These are phyloP conservation scores for Megalonaias nervosa DNA, from an alignment of 1,140 invertebrate genomes.

Conservation along the genomic window DNA sequence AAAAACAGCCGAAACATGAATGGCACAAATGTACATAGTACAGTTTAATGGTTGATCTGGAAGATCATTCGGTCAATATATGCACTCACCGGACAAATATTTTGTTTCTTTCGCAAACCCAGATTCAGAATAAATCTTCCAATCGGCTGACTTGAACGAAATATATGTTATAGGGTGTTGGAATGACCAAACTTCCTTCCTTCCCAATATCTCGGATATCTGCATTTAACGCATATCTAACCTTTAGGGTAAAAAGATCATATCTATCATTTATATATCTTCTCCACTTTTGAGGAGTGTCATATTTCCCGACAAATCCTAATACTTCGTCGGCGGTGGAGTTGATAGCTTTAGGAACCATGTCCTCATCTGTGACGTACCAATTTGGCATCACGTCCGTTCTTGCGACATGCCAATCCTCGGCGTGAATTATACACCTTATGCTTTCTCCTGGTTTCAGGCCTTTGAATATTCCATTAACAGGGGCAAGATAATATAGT, in stretches of 20 bases:
- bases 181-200: too few species aligned
- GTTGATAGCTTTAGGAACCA: conserved; percentile 30
- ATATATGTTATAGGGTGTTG: too few species aligned
- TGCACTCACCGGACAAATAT: too few species aligned
- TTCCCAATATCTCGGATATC: too few species aligned
- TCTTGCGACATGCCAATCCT: conserved; percentile 43
- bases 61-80: too few species aligned
- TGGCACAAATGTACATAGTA: too few species aligned
- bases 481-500: conserved; percentile 48
- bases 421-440: conserved; percentile 15
- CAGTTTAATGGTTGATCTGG: too few species aligned
- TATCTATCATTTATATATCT: conserved; percentile 24
- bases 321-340: conserved; percentile 39
- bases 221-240: background rate
- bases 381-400: conserved; percentile 57
- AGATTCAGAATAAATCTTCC: too few species aligned
- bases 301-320: conserved; percentile 44
- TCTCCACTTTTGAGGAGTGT: conserved; percentile 47
- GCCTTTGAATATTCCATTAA: conserved; percentile 24
- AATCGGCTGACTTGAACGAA: too few species aligned
- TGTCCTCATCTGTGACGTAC: conserved; percentile 44
- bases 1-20: too few species aligned
- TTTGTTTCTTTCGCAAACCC: too few species aligned
- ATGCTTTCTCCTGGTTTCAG: conserved; percentile 27
- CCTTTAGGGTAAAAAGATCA: conserved; percentile 9